phyloP scores from a whole-genome alignment of 64 coral and sea anemone species.

The Montipora foliosa region DNA sequence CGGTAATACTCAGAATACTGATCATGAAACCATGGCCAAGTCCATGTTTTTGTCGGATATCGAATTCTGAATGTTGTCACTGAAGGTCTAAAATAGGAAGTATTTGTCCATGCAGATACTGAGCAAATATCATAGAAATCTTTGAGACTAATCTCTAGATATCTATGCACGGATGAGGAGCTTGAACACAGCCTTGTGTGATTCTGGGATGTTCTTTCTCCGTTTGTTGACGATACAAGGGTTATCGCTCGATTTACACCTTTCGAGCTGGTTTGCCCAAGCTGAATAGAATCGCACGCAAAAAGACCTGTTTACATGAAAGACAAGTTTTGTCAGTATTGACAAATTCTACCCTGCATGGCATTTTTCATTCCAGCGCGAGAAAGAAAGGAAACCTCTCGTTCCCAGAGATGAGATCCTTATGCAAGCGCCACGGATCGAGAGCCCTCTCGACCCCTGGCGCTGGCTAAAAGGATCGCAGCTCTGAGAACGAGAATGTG shows the following conservation, averaged over 20 bases:
- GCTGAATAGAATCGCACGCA: neutral
- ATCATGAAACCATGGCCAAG: neutral
- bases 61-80: neutral
- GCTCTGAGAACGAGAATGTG: too few relatives aligned
- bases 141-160: neutral
- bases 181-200: neutral
- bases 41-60: too few relatives aligned
- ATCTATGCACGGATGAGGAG: neutral
- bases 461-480: too few relatives aligned
- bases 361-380: too few relatives aligned
- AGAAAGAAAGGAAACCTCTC: too few relatives aligned
- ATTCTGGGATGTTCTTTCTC: neutral
- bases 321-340: neutral
- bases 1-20: too few relatives aligned
- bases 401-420: too few relatives aligned
- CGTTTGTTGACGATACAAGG: neutral
- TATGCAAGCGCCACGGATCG: too few relatives aligned
- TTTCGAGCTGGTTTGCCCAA: neutral
- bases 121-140: conserved; percentile 12
- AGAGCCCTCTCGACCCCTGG: too few relatives aligned
- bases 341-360: neutral
- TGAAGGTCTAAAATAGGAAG: too few relatives aligned
- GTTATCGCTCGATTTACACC: neutral
- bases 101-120: neutral
- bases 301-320: neutral